Evolutionary conservation across 2,888 invertebrate genomes (phyloP), one percentile per base, ranked within the genome.

Genomic region (Oscheius sp.): DNA sequence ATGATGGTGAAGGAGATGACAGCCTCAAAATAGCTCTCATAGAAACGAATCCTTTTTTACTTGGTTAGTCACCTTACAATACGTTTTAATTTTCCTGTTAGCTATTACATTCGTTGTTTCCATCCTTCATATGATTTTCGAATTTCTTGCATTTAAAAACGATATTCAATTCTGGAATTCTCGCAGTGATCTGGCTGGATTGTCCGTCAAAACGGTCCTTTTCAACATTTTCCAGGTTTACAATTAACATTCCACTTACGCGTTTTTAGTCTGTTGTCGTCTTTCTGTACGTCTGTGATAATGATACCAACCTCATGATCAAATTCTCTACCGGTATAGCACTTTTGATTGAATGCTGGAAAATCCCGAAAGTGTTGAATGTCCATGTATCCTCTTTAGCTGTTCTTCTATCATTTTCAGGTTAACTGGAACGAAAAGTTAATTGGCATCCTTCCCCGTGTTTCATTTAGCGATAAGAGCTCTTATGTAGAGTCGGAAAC

Each of bases 121-220:
- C 0, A 92, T 99, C 73, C 91, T 99, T 25, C 99, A 99, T 90
- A 97, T 96, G 73, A 92, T 99, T 77, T 99, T 99, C 91, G 99
- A 99, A 90, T 92, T 99, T 83, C 91, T 99, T 72, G 99, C 99
- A 53, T 99, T 99, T 90, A 99, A 99, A 55, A 99, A 99, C 91
- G 99, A 99, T 89, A 99, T 99, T 87, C 99, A 99, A 90, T 99
- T 99, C 89, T 99, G 99, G 99, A 95, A 96, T 86, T 96, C 96
- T 87, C 92, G 97, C 18, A 95, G 97, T 89, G 95, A 96, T 0
- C 91, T 99, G 59, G 98, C 99, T 9, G 83, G 88, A 53, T 91
- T 99, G 52, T 98, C 98, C 0, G 98, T 99, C 2, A 92, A 98
- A 80, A 96, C 95, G 0, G 97, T 99, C 41, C 96, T 99, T 90